These are phyloP conservation scores for Oasisia sp. DNA, from an alignment of 2,888 invertebrate species.

Conservation along the genomic window DNA sequence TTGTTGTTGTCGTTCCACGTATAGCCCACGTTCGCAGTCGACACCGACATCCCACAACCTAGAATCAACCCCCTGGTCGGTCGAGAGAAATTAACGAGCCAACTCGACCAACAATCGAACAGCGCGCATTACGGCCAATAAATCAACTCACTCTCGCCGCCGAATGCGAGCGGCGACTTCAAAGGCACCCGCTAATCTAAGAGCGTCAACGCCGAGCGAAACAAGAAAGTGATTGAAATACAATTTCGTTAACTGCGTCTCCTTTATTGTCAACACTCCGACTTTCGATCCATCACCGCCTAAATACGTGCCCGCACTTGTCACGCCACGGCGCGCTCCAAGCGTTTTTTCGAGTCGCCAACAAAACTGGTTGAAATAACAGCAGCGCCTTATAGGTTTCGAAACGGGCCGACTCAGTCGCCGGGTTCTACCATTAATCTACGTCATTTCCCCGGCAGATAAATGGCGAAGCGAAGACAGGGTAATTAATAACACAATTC, in stretches of 20 bases:
- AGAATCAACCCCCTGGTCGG: neutral
- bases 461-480: slow-evolving; percentile 11
- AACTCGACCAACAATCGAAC: neutral
- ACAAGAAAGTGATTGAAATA: slow-evolving; percentile 17
- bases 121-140: neutral
- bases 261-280: neutral
- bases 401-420: neutral
- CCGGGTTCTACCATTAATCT: neutral
- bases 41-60: neutral
- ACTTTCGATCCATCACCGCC: neutral
- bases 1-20: neutral
- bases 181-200: slow-evolving; percentile 3
- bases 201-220: neutral
- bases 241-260: slow-evolving; percentile 17
- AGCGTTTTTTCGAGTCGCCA: neutral
- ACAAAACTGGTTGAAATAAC: slow-evolving; percentile 12
- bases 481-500: slow-evolving; percentile 17
- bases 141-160: neutral
- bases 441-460: neutral
- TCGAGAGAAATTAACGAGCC: neutral
- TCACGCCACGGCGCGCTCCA: neutral
- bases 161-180: neutral
- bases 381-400: slow-evolving; percentile 5
- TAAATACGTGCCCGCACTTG: slow-evolving; percentile 3
- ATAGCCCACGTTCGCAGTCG: neutral